Conservation (phyloP, 2,797 vertebrate genomes). For the Lacerta agilis region DNA sequence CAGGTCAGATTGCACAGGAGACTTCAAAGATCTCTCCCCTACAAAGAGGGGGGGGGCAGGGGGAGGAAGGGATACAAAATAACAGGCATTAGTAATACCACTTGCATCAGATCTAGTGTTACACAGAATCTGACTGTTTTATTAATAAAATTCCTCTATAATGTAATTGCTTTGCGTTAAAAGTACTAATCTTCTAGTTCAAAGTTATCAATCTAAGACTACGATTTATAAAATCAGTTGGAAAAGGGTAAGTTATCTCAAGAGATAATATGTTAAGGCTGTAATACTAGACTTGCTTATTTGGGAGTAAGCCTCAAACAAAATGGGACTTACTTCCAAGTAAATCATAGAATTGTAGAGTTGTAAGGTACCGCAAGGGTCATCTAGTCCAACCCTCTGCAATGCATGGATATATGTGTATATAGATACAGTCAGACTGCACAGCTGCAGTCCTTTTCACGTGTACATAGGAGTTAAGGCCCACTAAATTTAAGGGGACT, state of each 20-base stretch:
- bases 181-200: background rate
- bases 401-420: background rate
- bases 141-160: background rate
- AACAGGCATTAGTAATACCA: slow-evolving; percentile 29
- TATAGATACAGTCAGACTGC: too few relatives aligned
- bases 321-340: background rate
- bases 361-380: too few relatives aligned
- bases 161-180: background rate
- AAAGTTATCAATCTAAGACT: background rate
- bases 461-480: background rate
- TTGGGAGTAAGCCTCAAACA: background rate
- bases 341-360: background rate
- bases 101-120: slow-evolving; percentile 2
- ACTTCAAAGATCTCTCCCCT: slow-evolving; percentile 89
- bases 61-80: slow-evolving; percentile 13
- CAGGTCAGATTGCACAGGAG: slow-evolving; percentile 88
- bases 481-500: background rate
- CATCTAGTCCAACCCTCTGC: background rate
- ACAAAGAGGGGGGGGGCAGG: background rate
- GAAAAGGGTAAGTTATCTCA: background rate
- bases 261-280: background rate
- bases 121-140: background rate
- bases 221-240: background rate
- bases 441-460: background rate
- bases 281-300: background rate